Evolutionary conservation across 2,888 invertebrate genomes (phyloP), one percentile per base, ranked within the genome.

Genomic region (Quadroppia sp.): DNA sequence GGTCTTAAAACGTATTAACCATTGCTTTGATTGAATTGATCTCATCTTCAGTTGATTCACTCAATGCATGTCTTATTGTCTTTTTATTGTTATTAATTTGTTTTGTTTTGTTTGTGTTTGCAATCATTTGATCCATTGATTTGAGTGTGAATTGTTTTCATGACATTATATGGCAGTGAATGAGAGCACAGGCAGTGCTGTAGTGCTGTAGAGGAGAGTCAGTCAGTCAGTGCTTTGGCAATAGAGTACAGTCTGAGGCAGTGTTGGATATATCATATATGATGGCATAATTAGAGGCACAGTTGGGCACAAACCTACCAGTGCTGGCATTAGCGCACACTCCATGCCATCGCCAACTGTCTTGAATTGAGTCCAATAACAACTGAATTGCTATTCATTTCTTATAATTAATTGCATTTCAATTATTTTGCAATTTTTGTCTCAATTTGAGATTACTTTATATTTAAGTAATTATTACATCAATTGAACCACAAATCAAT

Each of bases 271-370:
- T 45, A 40, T 40, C 13, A 40, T 9, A 40, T 50, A 50, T 20
- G 50, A 50, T 50, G 50, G 50, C 50, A 50, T 50, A 50, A 50
- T 50, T 50, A 20, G 50, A 50, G n/a, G 20, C 50, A 50, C 15
- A 20, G 50, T 23, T 45, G 45, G 23, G 50, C 50, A 20, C 50
- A 23, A 50, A 23, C 20, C 20, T 50, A 50, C 23, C 20, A 50
- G 50, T n/a, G 50, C 50, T 50, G n/a, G 50, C 23, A 50, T n/a
- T 50, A 20, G 50, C 50, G 50, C 50, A 50, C 50, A 23, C 50
- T 50, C 50, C 15, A 9, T 50, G 20, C 50, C 50, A 45, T 17
- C 17, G 45, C 45, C 45, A 45, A 15, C 45, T 13, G 15, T 20
- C 20, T 50, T 50, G n/a, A 50, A 23, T 20, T 23, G 50, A 50